A percentile compares a stretch with the other conserved stretches of the same genome.
These are phyloP conservation scores for Mesembrinibis cayennensis DNA, from an alignment of 2,113 vertebrate genomes.

Conservation along the genomic window DNA sequence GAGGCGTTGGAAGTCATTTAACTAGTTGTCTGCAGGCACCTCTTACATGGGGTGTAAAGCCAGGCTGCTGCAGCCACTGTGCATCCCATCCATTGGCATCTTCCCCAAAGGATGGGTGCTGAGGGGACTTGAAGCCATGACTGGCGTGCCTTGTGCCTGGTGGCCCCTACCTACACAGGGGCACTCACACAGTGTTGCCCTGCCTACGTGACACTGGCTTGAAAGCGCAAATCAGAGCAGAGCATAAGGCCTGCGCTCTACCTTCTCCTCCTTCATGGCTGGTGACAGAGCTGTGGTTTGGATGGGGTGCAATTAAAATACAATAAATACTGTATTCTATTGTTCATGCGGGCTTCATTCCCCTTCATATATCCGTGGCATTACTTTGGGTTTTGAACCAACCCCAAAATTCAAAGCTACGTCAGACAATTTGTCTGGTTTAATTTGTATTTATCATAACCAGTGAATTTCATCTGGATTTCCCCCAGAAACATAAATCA, in stretches of 20 bases:
- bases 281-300: neutral
- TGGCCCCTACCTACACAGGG: no score
- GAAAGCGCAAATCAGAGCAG: neutral
- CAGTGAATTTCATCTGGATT: neutral
- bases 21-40: neutral
- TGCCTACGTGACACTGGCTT: neutral
- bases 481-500: conserved; percentile 13
- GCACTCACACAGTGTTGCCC: no score
- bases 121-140: neutral
- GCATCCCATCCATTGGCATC: no score
- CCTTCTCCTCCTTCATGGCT: neutral
- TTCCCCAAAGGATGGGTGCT: neutral
- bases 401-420: neutral
- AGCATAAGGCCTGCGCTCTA: accelerated
- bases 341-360: neutral
- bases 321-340: neutral
- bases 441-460: conserved; percentile 10
- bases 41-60: neutral
- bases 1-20: neutral
- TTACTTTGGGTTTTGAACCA: conserved; percentile 5
- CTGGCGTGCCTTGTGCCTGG: neutral
- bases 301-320: neutral
- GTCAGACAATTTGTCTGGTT: neutral
- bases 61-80: neutral
- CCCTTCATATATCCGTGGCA: neutral